These are phyloP conservation scores for Drosophila ficusphila DNA, from an alignment of 1,140 invertebrate species.

Conservation along the genomic window DNA sequence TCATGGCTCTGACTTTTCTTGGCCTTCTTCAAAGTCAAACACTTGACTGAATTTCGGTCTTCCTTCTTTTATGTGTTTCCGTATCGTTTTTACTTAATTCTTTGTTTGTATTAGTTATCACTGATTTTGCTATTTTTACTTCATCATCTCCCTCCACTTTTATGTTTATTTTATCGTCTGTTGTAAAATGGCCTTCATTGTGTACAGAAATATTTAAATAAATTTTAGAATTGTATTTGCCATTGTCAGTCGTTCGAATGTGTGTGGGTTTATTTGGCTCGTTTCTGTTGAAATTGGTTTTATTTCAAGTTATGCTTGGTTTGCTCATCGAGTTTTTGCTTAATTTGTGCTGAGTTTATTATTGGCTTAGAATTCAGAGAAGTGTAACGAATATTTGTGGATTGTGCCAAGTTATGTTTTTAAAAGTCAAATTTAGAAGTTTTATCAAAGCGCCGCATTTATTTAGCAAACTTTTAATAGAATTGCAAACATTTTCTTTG, in stretches of 20 bases:
- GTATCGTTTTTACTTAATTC: conserved; percentile 22
- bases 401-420: background rate
- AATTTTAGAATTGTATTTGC: conserved; percentile 15
- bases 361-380: conserved; percentile 50
- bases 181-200: conserved; percentile 52
- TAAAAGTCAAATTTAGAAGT: background rate
- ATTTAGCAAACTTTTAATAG: background rate
- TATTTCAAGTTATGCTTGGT: conserved; percentile 52
- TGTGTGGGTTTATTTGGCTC: conserved; percentile 8
- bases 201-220: conserved; percentile 63
- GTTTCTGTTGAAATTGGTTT: conserved; percentile 31
- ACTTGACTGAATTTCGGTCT: conserved; percentile 34
- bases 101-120: conserved; percentile 44
- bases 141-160: conserved; percentile 36
- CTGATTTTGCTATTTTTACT: conserved; percentile 44
- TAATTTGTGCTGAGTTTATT: conserved; percentile 39
- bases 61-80: conserved; percentile 6
- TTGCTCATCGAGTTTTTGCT: conserved; percentile 56
- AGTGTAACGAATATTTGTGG: conserved; percentile 11
- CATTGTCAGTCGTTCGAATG: conserved; percentile 1
- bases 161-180: conserved; percentile 56
- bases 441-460: background rate
- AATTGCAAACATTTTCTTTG: no score
- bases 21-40: conserved; percentile 47
- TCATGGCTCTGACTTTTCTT: conserved; percentile 58